These are phyloP conservation scores for Apostichopus californicus DNA, from an alignment of 35 echinoderm and acorn worm genomes.

Conservation along the genomic window DNA sequence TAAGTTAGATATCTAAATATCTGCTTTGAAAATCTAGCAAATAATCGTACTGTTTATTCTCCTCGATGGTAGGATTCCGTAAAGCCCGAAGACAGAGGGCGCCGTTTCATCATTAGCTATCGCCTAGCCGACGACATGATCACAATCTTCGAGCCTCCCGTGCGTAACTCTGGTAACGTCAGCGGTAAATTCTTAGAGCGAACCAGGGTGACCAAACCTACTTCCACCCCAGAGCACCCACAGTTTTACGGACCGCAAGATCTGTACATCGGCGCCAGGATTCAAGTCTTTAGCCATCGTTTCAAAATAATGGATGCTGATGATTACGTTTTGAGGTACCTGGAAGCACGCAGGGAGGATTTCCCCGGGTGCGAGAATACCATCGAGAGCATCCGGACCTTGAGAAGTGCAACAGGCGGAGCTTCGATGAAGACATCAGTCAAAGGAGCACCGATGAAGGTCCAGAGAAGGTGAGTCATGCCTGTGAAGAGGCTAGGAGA, in stretches of 20 bases:
- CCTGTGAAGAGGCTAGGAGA: too few species aligned
- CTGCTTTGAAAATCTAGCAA: neutral
- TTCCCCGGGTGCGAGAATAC: slow-evolving; percentile 90
- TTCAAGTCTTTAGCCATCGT: slow-evolving; percentile 79
- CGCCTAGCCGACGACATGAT: slow-evolving; percentile 97
- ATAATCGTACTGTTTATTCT: neutral
- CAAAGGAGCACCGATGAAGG: slow-evolving; percentile 89
- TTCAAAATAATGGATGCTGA: slow-evolving; percentile 91
- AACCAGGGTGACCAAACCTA: slow-evolving; percentile 83
- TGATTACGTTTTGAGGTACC: slow-evolving; percentile 83
- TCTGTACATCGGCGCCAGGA: slow-evolving; percentile 75
- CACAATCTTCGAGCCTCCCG: slow-evolving; percentile 94
- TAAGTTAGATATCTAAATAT: neutral
- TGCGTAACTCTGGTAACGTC: slow-evolving; percentile 93
- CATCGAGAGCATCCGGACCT: slow-evolving; percentile 64
- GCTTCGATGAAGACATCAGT: slow-evolving; percentile 28
- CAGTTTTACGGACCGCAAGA: slow-evolving; percentile 95
- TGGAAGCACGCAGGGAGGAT: slow-evolving; percentile 68
- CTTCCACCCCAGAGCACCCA: slow-evolving; percentile 69
- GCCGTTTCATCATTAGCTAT: slow-evolving; percentile 96
- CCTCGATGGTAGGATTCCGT: slow-evolving; percentile 79
- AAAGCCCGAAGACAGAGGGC: slow-evolving; percentile 88
- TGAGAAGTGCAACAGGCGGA: neutral
- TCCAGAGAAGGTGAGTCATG: slow-evolving; percentile 78
- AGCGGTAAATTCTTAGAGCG: slow-evolving; percentile 89